Base-by-base conservation (phyloP, 2,797 vertebrate genomes). In the Myotis findleyi region DNA sequence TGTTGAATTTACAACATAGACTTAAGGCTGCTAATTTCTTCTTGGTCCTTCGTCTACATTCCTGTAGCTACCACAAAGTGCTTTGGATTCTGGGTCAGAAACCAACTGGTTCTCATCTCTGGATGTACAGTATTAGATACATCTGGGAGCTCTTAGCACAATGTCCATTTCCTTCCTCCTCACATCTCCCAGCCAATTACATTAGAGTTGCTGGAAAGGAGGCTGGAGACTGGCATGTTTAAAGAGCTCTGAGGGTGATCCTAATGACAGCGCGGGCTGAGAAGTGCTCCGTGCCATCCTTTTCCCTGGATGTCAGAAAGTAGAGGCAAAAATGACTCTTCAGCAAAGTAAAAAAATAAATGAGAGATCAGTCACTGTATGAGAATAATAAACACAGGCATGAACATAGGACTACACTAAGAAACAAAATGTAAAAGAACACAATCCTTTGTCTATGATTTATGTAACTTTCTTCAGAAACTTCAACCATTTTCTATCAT, bases 341-440 rank as follows among this genome's bases (percentile, higher is more conserved):
- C 7, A 53, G 47, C 38, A 93, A 93, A 96, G 82, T 73, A 95
- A 69, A 17, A 79, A 83, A 91, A 62, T 41, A 36, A 82, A 76
- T 23, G 41, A 94, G 44, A 76, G 75, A 66, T 62, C 57, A 91
- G 44, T 91, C 62, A 59, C 53, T 71, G 0, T 55, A 17, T 66
- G 44, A 91, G 81, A 79, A 41, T 38, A 87, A 68, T 62, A 73
- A 91, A 75, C 30, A 73, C 16, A 68, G 33, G 17, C 71, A 25
- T 79, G n/a, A 49, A 49, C 9, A 59, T 2, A 84, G 44, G 51
- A 57, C 30, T 41, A n/a, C n/a, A 21, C 57, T 53, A 75, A 83
- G 55, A 57, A 53, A 69, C 68, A 93, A 84, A 75, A 27, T 51
- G 53, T 53, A 59, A 88, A 83, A 71, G 64, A 89, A 72, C 3